phyloP scores from a whole-genome alignment of 1,140 invertebrate genomes.

The Himalopsyche phryganea region DNA sequence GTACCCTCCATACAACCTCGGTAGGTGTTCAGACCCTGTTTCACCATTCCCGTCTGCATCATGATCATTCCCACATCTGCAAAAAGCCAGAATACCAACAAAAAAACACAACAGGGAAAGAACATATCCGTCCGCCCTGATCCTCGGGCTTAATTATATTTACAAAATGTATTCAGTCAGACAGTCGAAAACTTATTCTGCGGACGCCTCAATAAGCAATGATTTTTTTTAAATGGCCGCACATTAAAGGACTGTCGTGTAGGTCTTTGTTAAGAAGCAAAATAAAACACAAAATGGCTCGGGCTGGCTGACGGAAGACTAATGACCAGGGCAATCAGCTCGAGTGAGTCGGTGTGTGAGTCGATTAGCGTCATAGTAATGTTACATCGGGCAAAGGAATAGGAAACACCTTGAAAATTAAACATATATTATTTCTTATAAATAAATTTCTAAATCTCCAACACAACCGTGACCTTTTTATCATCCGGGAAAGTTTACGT shows the following conservation, averaged over 20 bases:
- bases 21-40: constrained; percentile 75
- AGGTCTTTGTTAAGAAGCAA: constrained; percentile 23
- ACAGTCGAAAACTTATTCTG: neutral
- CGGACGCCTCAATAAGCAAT: neutral
- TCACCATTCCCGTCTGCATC: constrained; percentile 91
- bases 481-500: no score
- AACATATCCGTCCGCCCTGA: constrained; percentile 4
- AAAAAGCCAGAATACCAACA: constrained; percentile 66
- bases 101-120: constrained; percentile 42
- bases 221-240: neutral
- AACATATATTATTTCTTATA: constrained; percentile 4
- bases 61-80: constrained; percentile 92
- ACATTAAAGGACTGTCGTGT: constrained; percentile 25
- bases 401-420: constrained; percentile 2
- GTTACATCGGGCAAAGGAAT: neutral
- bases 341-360: constrained; percentile 18
- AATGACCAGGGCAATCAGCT: constrained; percentile 32
- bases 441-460: neutral
- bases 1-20: constrained; percentile 77
- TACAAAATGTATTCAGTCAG: neutral
- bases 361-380: neutral
- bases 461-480: neutral
- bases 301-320: constrained; percentile 10
- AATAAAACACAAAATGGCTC: constrained; percentile 9
- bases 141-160: neutral